Evolutionary conservation across 2,888 invertebrate genomes (phyloP).

Genomic region (Agonopterix subpropinquella): DNA sequence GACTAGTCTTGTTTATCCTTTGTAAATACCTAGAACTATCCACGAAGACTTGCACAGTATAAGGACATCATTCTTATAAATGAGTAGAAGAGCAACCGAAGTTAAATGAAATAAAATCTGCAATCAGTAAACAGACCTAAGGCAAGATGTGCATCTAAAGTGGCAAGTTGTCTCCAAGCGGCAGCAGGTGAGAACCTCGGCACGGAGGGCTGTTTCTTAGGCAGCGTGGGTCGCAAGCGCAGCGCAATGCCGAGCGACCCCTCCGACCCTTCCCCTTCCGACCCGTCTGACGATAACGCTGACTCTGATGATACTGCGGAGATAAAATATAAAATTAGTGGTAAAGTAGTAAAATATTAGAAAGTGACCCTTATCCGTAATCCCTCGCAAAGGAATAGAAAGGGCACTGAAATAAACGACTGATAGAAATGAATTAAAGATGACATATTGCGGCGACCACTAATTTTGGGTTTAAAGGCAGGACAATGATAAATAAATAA

Average conservation of each 20-base stretch:
- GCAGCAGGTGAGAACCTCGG: conserved; percentile 89
- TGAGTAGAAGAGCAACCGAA: no score
- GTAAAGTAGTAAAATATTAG: not conserved
- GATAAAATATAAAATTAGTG: not conserved
- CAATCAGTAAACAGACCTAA: conserved; percentile 30
- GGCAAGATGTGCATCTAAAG: conserved; percentile 72
- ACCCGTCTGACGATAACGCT: conserved; percentile 71
- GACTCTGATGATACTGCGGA: conserved; percentile 71
- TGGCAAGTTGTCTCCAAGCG: conserved; percentile 86
- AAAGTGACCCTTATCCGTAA: no score
- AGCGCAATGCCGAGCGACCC: conserved; percentile 80
- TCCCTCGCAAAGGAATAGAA: no score
- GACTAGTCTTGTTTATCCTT: no score
- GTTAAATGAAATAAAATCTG: not conserved
- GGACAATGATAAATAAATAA: no score
- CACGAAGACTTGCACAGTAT: no score
- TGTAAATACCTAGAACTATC: no score
- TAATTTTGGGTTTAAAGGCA: no score
- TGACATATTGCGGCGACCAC: no score
- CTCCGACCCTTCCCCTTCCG: conserved; percentile 64
- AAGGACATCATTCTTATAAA: no score
- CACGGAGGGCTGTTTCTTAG: conserved; percentile 84
- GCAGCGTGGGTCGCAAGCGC: conserved; percentile 84
- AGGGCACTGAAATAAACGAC: no score
- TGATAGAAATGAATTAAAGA: no score